Evolutionary conservation across 92 coral and sea anemone genomes (phyloP).

Genomic region (Pocillopora grandis): DNA sequence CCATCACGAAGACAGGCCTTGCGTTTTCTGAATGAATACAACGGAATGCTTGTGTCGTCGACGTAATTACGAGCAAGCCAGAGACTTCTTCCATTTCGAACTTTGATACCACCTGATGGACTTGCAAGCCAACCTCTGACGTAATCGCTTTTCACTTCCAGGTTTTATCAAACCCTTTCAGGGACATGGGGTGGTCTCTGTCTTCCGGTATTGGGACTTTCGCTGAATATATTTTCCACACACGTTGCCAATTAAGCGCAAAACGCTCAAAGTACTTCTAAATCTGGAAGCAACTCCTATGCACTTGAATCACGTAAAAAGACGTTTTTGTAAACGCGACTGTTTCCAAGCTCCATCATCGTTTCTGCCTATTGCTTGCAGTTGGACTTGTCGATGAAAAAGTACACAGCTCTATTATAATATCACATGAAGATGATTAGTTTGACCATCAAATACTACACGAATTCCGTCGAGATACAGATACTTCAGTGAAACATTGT

Average conservation of each 20-base stretch:
- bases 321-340: slow-evolving; percentile 13
- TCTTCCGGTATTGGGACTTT: slow-evolving; percentile 6
- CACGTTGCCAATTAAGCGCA: slow-evolving; percentile 5
- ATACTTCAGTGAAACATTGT: slow-evolving; percentile 16
- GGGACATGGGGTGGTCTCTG: slow-evolving; percentile 58
- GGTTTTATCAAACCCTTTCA: slow-evolving; percentile 47
- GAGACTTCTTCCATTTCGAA: slow-evolving; percentile 40
- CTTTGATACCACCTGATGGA: slow-evolving; percentile 51
- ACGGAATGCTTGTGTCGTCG: slow-evolving; percentile 47
- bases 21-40: slow-evolving; percentile 22
- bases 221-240: slow-evolving; percentile 25
- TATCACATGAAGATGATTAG: neutral
- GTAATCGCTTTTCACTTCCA: slow-evolving; percentile 38
- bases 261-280: slow-evolving; percentile 1
- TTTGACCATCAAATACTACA: slow-evolving; percentile 15
- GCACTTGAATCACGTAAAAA: slow-evolving; percentile 37
- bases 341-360: neutral
- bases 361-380: neutral
- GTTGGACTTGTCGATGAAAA: slow-evolving; percentile 31
- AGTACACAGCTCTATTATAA: neutral
- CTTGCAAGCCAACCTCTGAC: slow-evolving; percentile 57
- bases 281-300: neutral
- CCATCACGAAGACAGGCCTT: slow-evolving; percentile 32
- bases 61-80: slow-evolving; percentile 52
- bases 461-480: slow-evolving; percentile 52